Conservation (phyloP, 2,888 invertebrate species). For the Drosophila prolongata region DNA sequence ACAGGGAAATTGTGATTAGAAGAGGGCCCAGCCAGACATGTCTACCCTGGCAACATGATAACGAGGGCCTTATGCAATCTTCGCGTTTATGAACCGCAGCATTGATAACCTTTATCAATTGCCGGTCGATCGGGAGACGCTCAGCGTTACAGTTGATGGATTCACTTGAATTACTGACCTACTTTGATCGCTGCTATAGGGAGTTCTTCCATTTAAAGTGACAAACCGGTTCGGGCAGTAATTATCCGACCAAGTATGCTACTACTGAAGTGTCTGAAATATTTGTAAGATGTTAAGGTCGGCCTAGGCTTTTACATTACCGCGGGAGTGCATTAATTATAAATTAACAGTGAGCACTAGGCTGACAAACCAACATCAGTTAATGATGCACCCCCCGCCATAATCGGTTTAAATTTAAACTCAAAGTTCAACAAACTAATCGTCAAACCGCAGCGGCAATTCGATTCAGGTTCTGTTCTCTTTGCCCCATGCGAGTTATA, state of each 20-base stretch:
- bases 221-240: constrained; percentile 62
- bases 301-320: constrained; percentile 1
- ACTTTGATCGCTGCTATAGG: constrained; percentile 49
- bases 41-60: constrained; percentile 37
- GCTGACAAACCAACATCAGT: neutral
- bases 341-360: constrained; percentile 12
- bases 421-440: constrained; percentile 46
- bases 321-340: neutral
- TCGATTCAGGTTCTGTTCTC: constrained; percentile 26
- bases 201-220: constrained; percentile 42
- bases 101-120: constrained; percentile 43
- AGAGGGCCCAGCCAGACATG: constrained; percentile 33
- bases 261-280: constrained; percentile 11
- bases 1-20: constrained; percentile 24
- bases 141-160: constrained; percentile 9
- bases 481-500: constrained; percentile 23
- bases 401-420: constrained; percentile 33
- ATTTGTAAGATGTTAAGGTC: constrained; percentile 20
- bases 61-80: constrained; percentile 30
- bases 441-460: constrained; percentile 27
- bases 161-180: constrained; percentile 60
- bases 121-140: neutral
- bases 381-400: constrained; percentile 24
- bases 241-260: constrained; percentile 43
- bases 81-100: constrained; percentile 25